phyloP scores from a whole-genome alignment of 2,797 vertebrate genomes.

The Lophura swinhoii region DNA sequence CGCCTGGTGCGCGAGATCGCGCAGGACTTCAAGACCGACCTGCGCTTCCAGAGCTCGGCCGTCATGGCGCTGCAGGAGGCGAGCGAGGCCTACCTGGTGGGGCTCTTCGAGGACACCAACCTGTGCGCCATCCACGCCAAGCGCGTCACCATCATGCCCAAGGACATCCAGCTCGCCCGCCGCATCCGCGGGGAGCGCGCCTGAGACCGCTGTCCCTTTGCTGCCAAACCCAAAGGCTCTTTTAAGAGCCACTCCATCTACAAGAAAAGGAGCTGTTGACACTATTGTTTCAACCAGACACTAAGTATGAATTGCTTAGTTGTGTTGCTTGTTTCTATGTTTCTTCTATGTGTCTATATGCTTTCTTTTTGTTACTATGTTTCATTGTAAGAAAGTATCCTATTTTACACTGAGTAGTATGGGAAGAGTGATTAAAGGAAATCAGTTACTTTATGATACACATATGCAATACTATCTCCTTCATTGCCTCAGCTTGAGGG shows the following conservation, averaged over 20 bases:
- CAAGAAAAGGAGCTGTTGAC: not conserved
- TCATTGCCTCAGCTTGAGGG: no score
- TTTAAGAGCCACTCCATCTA: constrained; percentile 73
- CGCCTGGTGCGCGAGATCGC: constrained; percentile 83
- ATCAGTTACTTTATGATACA: no score
- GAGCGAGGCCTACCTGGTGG: constrained; percentile 90
- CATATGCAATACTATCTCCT: no score
- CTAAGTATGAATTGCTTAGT: no score
- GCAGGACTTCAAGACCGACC: constrained; percentile 83
- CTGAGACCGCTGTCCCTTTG: accelerated
- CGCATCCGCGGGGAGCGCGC: not conserved
- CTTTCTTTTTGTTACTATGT: no score
- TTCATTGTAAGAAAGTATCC: no score
- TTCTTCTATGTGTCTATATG: no score
- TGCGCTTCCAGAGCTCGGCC: constrained; percentile 83
- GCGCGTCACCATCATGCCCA: constrained; percentile 95
- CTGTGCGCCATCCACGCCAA: constrained; percentile 92
- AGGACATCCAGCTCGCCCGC: constrained; percentile 88
- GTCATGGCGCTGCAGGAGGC: constrained; percentile 87
- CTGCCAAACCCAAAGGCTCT: constrained; percentile 72
- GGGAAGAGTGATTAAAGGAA: no score
- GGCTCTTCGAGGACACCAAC: constrained; percentile 91
- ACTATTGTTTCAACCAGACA: no score
- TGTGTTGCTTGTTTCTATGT: no score
- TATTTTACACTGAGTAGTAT: no score